Evolutionary conservation across 2,888 invertebrate genomes (phyloP).

Genomic region (Spodoptera exigua): DNA sequence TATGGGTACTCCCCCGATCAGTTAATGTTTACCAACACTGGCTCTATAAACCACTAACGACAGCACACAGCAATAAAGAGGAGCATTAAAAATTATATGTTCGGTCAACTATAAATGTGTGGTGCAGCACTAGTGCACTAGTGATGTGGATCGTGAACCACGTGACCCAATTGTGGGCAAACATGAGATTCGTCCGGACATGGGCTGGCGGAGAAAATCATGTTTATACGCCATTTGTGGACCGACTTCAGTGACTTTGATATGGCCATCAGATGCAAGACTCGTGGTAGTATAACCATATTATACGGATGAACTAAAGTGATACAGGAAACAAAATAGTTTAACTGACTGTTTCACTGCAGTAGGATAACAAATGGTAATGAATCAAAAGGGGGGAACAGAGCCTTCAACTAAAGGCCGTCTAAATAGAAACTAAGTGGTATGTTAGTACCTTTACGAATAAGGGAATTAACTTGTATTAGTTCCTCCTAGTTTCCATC

Average conservation of each 20-base stretch:
- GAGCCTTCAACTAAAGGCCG: no score
- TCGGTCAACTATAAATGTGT: conserved; percentile 47
- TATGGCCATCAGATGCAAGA: conserved; percentile 20
- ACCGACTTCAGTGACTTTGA: conserved; percentile 23
- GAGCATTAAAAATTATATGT: conserved; percentile 47
- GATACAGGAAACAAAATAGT: not conserved
- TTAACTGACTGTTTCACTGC: not conserved
- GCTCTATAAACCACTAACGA: conserved; percentile 27
- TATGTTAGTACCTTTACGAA: no score
- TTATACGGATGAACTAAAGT: not conserved
- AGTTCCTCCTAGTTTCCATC: no score
- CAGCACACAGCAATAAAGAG: conserved; percentile 34
- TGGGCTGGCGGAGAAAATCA: conserved; percentile 25
- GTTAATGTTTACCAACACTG: conserved; percentile 18
- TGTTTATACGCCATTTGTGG: conserved; percentile 35
- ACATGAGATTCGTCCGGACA: conserved; percentile 24
- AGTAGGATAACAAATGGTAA: not conserved
- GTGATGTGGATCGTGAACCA: conserved; percentile 30
- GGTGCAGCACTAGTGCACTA: conserved; percentile 27
- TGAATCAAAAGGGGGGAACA: no score
- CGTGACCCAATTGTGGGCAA: conserved; percentile 53
- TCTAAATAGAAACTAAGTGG: no score
- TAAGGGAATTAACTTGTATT: no score
- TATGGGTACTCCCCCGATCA: not conserved
- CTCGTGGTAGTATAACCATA: conserved; percentile 2